Conservation (phyloP, 2,797 vertebrate genomes). For the Crocodylus rhombifer region DNA sequence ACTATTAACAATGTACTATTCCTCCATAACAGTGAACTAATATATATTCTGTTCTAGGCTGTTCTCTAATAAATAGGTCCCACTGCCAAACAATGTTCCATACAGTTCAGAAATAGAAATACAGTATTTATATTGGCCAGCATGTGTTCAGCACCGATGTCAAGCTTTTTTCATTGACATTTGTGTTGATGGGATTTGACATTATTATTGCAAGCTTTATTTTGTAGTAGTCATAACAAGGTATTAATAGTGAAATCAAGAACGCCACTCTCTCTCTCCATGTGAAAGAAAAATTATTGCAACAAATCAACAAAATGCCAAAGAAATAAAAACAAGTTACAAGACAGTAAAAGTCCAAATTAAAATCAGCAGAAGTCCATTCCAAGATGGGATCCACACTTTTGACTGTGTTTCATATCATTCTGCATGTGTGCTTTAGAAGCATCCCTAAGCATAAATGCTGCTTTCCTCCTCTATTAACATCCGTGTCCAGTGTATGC, state of each 20-base stretch:
- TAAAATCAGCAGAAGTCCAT: neutral
- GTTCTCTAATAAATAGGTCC: constrained; percentile 36
- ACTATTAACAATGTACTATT: constrained; percentile 24
- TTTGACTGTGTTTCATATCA: neutral
- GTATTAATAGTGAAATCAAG: constrained; percentile 37
- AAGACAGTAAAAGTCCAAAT: neutral
- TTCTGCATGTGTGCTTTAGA: neutral
- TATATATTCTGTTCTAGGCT: constrained; percentile 24
- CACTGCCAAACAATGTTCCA: constrained; percentile 10
- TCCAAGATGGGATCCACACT: neutral
- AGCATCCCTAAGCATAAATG: neutral
- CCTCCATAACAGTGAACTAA: constrained; percentile 44
- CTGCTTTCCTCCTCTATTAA: neutral
- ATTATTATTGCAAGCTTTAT: neutral
- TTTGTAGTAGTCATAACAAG: constrained; percentile 43
- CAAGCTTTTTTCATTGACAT: constrained; percentile 33
- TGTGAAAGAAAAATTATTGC: constrained; percentile 6
- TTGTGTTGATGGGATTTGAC: constrained; percentile 10
- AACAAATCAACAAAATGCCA: constrained; percentile 37
- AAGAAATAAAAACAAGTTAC: constrained; percentile 4
- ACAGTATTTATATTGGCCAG: constrained; percentile 10
- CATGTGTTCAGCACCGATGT: constrained; percentile 51
- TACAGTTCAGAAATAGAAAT: constrained; percentile 51
- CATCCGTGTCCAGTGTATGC: neutral
- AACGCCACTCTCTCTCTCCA: constrained; percentile 15